A percentile compares a stretch with the other conserved stretches of the same genome.
Conservation (phyloP, 2,888 invertebrate species). For the Apamea sordens region DNA sequence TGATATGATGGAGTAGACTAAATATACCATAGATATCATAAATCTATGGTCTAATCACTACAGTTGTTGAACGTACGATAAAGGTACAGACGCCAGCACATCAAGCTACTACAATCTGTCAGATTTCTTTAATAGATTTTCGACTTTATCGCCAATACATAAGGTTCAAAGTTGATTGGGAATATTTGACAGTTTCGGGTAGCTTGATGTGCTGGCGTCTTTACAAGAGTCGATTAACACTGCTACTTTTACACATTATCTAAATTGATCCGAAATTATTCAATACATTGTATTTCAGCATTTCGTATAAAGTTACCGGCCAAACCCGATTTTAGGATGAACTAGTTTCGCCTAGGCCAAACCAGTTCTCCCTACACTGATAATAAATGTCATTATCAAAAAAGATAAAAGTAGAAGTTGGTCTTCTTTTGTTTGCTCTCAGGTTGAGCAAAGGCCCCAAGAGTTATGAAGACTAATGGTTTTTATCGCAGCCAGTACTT, state of each 20-base stretch:
- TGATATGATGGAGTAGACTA: no score
- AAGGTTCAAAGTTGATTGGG: no score
- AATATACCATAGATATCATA: neutral
- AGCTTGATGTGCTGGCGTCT: no score
- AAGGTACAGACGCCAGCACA: no score
- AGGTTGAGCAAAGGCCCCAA: neutral
- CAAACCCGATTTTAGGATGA: no score
- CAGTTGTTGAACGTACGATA: neutral
- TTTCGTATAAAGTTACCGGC: no score
- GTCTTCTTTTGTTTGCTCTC: neutral
- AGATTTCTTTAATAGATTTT: no score
- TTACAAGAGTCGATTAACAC: neutral
- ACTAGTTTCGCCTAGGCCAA: no score
- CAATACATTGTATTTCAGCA: neutral
- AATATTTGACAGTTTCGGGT: no score
- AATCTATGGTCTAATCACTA: neutral
- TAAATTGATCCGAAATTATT: neutral
- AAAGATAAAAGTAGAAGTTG: neutral
- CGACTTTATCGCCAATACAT: no score
- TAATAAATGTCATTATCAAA: neutral
- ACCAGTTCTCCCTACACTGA: no score
- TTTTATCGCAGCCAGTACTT: neutral
- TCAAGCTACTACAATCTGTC: no score
- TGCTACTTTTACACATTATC: neutral
- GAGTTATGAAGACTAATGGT: constrained; percentile 28